A percentile compares a stretch with the other conserved stretches of the same genome.
Evolutionary conservation across 2,797 vertebrate genomes (phyloP).

Genomic region (Monodelphis domestica): DNA sequence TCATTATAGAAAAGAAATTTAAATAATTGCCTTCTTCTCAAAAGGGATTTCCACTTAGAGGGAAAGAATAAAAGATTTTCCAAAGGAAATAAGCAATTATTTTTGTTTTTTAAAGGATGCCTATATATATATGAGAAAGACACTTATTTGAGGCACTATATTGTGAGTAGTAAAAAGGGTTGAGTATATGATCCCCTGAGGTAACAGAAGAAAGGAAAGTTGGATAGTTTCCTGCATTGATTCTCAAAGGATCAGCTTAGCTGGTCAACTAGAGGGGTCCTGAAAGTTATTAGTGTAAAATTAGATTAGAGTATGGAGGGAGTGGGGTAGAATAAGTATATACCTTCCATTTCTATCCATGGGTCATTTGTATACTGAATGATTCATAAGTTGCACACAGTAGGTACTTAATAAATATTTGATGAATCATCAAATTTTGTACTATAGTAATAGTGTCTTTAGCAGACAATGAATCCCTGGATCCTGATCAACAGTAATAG

Average conservation of each 20-base stretch:
- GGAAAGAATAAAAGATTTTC: not conserved
- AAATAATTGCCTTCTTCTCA: not conserved
- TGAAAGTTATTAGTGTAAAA: not conserved
- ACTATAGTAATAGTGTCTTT: not conserved
- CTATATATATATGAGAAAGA: not conserved
- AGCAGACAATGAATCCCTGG: not conserved
- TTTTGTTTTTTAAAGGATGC: not conserved
- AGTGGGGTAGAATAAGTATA: not conserved
- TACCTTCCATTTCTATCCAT: not conserved
- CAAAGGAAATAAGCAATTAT: not conserved
- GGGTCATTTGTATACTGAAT: not conserved
- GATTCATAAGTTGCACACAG: not conserved
- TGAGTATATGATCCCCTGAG: not conserved
- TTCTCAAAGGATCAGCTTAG: not conserved
- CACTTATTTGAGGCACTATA: not conserved
- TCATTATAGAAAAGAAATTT: conserved; percentile 31
- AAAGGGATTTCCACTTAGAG: not conserved
- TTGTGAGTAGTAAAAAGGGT: not conserved
- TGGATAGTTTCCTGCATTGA: not conserved
- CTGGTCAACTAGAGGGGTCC: not conserved
- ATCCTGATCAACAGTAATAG: not conserved
- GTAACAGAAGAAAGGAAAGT: conserved; percentile 3
- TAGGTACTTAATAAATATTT: not conserved
- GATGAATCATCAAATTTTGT: not conserved
- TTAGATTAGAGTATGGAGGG: not conserved